Conservation (phyloP, 2,888 invertebrate species). For the Sphinx pinastri region DNA sequence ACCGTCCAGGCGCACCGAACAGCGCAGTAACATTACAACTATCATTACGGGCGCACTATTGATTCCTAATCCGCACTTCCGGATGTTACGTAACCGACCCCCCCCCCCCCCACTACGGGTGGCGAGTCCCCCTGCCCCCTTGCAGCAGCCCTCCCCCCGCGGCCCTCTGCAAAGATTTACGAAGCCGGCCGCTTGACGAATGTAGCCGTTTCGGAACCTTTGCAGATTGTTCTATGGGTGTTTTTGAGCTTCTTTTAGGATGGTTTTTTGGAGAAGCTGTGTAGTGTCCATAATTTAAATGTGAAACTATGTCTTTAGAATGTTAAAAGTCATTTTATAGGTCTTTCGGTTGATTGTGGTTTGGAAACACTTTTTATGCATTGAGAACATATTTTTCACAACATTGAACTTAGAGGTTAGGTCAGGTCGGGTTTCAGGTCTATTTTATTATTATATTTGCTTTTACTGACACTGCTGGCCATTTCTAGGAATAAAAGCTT, state of each 20-base stretch:
- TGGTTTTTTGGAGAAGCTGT: background rate
- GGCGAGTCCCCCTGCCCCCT: constrained; percentile 37
- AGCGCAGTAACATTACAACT: constrained; percentile 63
- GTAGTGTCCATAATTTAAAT: background rate
- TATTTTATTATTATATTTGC: too few relatives aligned
- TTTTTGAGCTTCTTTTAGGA: background rate
- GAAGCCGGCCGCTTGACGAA: constrained; percentile 76
- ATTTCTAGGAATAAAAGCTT: too few relatives aligned
- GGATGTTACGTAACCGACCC: constrained; percentile 76
- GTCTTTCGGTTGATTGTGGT: too few relatives aligned
- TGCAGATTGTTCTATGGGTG: constrained; percentile 15
- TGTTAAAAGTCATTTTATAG: too few relatives aligned
- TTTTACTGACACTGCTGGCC: too few relatives aligned
- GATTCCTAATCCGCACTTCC: constrained; percentile 85
- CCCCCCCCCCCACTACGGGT: constrained; percentile 41
- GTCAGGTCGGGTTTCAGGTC: too few relatives aligned
- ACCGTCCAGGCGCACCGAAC: constrained; percentile 54
- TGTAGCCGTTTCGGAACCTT: constrained; percentile 61
- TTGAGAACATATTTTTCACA: too few relatives aligned
- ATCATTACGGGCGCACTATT: constrained; percentile 83
- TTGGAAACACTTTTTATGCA: too few relatives aligned
- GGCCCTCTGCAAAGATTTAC: constrained; percentile 68
- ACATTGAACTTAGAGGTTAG: too few relatives aligned
- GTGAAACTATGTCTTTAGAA: too few relatives aligned
- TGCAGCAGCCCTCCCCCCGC: constrained; percentile 47